Base-by-base conservation (phyloP, 2,113 vertebrate genomes). In the Amblyornis subalaris region DNA sequence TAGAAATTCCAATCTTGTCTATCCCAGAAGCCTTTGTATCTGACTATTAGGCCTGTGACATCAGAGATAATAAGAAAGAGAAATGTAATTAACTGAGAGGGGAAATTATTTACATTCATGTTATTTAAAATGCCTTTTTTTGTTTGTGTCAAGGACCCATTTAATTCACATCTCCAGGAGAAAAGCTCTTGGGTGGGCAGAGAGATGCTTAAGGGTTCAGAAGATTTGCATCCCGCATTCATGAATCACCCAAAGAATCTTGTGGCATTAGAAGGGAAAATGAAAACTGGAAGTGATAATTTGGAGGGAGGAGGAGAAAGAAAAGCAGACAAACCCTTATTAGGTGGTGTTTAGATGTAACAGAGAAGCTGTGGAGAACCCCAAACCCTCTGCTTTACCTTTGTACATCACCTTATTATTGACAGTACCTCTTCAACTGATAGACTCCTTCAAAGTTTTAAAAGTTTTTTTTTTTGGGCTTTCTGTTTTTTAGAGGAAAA, bases 401-500 rank as follows among this genome's bases (percentile, higher is more conserved):
- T 84, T 60, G 26, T 73, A 8, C 9, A 25, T 82, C 24, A 4
- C 35, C 14, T 40, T 55, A 12, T 29, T 72, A 44, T 21, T 71
- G 36, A 24, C 44, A 45, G 1, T 18, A 25, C 44, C 14, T 51
- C 55, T 93, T 70, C 12, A 67, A 26, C 38, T 21, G 50, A 22
- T 33, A 10, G 4, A 8, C 57, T 74, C 44, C 29, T 53, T 57
- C 84, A 18, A 28, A 29, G 29, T 80, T 89, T 62, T 89, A 24
- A 26, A 80, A 26, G 18, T 14, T 12, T 47, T 60, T 2, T 2
- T 31, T 66, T 47, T 91, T 36, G 25, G 88, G 45, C 94, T 85
- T 33, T 36, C 65, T 93, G n/a, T 2, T 20, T 92, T 83, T 36
- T 85, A 99, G 99, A 70, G 99, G 99, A 22, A 99, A 98, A 97